These are phyloP conservation scores for Rotaria magnacalcarata DNA, from an alignment of 2,888 invertebrate genomes.

Conservation along the genomic window DNA sequence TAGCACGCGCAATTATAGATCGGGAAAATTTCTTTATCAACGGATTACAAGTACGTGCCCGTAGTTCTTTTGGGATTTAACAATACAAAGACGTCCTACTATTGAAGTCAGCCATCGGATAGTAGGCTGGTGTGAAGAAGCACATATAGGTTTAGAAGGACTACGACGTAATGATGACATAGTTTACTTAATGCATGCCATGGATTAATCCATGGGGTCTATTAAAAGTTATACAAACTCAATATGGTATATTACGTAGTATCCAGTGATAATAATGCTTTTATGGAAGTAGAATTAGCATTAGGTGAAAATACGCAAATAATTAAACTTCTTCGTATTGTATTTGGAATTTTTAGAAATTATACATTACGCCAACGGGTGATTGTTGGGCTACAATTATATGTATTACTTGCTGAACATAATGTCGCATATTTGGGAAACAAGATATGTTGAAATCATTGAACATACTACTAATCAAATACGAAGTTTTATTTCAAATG, in stretches of 20 bases:
- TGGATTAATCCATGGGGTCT: slow-evolving; percentile 9
- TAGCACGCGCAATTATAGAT: neutral
- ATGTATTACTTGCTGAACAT: neutral
- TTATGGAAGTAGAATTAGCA: neutral
- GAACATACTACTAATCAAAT: neutral
- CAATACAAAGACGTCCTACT: neutral
- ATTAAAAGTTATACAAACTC: neutral
- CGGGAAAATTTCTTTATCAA: neutral
- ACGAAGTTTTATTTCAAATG: neutral
- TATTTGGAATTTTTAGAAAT: neutral
- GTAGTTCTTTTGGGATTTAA: neutral
- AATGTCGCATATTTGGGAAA: neutral
- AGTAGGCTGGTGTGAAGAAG: neutral
- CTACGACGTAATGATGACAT: neutral
- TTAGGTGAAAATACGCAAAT: neutral
- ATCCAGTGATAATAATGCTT: neutral
- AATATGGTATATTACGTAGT: neutral
- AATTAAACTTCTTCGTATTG: neutral
- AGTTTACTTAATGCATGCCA: neutral
- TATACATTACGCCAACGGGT: neutral
- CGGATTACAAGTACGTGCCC: neutral
- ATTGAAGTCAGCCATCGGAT: neutral
- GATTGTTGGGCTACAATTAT: neutral
- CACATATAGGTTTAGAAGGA: neutral
- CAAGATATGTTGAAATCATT: neutral